These are phyloP conservation scores for Mythimna lalbum DNA, from an alignment of 2,888 invertebrate species.

Conservation along the genomic window DNA sequence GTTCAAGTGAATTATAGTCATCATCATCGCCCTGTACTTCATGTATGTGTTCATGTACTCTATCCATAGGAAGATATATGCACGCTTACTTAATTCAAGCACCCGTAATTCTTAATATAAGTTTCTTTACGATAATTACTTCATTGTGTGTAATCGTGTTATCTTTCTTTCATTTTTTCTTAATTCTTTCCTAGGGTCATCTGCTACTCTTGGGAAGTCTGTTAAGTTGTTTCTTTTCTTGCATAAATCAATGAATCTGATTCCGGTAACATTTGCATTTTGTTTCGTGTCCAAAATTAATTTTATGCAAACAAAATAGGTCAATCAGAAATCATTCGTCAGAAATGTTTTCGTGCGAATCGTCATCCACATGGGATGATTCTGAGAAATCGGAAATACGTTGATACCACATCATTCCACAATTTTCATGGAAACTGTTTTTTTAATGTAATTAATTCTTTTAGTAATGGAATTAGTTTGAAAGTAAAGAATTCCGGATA, in stretches of 20 bases:
- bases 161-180: neutral
- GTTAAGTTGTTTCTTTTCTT: neutral
- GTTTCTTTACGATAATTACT: too few species aligned
- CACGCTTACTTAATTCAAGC: neutral
- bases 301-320: neutral
- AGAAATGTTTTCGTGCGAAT: conserved; percentile 12
- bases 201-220: neutral
- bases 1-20: conserved; percentile 24
- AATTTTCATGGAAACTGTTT: conserved; percentile 4
- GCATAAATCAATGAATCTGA: neutral
- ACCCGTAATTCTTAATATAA: too few species aligned
- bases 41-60: too few species aligned
- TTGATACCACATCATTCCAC: conserved; percentile 4
- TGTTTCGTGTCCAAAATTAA: neutral
- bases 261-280: neutral
- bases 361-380: conserved; percentile 12
- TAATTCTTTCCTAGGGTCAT: neutral
- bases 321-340: conserved; percentile 20
- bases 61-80: neutral
- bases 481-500: conserved; percentile 28
- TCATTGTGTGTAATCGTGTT: too few species aligned
- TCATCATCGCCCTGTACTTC: neutral
- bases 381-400: conserved; percentile 26
- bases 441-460: neutral
- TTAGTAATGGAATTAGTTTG: conserved; percentile 9